phyloP scores from a whole-genome alignment of 1,140 invertebrate genomes.

The Eupristina koningsbergeri region DNA sequence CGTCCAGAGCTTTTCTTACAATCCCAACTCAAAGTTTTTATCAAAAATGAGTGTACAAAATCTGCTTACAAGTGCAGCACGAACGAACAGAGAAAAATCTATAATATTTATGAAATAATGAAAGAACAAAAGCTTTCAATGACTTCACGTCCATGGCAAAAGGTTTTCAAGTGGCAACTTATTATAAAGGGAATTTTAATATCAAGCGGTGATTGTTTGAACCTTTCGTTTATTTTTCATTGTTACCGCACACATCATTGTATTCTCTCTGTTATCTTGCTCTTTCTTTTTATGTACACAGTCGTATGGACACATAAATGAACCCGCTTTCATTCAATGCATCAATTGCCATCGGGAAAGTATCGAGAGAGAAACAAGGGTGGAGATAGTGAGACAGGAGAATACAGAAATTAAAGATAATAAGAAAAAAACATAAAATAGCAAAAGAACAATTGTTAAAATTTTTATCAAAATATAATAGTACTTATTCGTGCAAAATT shows the following conservation, averaged over 20 bases:
- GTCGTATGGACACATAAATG: background rate
- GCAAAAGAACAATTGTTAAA: too few relatives aligned
- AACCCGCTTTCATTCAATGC: constrained; percentile 45
- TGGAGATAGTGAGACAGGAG: background rate
- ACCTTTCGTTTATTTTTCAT: constrained; percentile 45
- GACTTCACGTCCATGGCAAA: background rate
- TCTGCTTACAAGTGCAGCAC: too few relatives aligned
- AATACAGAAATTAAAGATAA: background rate
- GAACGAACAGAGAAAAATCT: background rate
- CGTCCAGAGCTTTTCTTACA: too few relatives aligned
- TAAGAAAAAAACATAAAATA: background rate
- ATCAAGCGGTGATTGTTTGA: constrained; percentile 41
- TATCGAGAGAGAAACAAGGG: too few relatives aligned
- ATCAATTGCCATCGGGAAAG: constrained; percentile 42
- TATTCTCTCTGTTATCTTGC: background rate
- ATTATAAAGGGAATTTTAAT: constrained; percentile 33
- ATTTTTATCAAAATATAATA: too few relatives aligned
- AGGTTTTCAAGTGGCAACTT: constrained; percentile 37
- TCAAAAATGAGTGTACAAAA: too few relatives aligned
- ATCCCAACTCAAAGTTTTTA: too few relatives aligned
- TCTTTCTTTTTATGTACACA: background rate
- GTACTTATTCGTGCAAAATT: too few relatives aligned
- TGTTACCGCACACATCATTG: background rate
- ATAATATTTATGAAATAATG: background rate
- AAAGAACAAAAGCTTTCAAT: constrained; percentile 2